Conservation (phyloP, 2,888 invertebrate species). For the Rutpela maculata region DNA sequence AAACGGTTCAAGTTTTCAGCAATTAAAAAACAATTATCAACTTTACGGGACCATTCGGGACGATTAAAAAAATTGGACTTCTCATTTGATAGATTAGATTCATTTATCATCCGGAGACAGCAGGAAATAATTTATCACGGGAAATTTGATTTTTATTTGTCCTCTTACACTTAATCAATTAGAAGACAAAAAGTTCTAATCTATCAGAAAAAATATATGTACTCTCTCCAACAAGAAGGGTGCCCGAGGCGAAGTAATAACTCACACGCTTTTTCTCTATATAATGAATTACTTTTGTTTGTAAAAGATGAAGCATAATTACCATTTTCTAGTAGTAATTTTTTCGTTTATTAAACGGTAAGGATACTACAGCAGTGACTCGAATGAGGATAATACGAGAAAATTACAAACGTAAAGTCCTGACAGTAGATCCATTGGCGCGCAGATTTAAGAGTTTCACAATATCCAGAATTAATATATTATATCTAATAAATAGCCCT, state of each 20-base stretch:
- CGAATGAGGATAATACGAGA: no score
- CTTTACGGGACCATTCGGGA: constrained; percentile 17
- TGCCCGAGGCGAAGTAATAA: neutral
- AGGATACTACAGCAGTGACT: no score
- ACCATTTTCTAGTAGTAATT: no score
- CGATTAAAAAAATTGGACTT: constrained; percentile 39
- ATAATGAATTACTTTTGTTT: neutral
- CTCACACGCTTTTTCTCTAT: neutral
- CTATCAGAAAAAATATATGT: constrained; percentile 19
- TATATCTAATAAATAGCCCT: no score
- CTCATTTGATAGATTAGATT: constrained; percentile 36
- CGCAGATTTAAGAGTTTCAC: no score
- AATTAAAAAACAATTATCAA: constrained; percentile 33
- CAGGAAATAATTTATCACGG: constrained; percentile 37
- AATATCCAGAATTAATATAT: no score
- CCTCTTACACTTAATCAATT: constrained; percentile 38
- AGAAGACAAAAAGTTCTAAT: constrained; percentile 31
- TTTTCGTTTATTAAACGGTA: no score
- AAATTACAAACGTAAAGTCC: no score
- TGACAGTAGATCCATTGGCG: no score
- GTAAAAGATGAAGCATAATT: neutral
- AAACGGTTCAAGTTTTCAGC: neutral
- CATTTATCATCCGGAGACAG: constrained; percentile 37
- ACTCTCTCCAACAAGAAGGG: neutral
- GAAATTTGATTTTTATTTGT: constrained; percentile 42